Evolutionary conservation across 2,113 vertebrate species (phyloP).

Genomic region (Bucco capensis): DNA sequence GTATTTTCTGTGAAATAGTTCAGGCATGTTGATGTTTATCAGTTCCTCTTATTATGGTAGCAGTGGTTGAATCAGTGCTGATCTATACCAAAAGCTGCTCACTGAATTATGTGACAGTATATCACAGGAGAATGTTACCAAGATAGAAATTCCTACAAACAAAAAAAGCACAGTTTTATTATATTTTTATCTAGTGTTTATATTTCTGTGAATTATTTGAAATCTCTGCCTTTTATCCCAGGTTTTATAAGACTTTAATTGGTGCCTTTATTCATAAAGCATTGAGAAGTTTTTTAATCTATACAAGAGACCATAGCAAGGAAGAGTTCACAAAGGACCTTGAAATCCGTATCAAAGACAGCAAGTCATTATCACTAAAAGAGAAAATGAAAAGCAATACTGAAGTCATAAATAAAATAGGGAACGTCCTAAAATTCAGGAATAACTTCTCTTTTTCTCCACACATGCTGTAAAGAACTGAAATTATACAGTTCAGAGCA

Average conservation of each 20-base stretch:
- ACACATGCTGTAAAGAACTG: background rate
- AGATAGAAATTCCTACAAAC: background rate
- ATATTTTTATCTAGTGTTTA: background rate
- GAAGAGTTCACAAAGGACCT: background rate
- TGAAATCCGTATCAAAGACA: background rate
- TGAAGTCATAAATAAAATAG: conserved; percentile 20
- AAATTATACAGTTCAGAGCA: conserved; percentile 25
- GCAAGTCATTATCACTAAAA: conserved; percentile 11
- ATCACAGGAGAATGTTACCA: background rate
- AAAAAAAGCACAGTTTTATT: background rate
- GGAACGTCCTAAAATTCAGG: conserved; percentile 6
- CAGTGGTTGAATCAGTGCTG: background rate
- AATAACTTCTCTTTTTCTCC: conserved; percentile 12
- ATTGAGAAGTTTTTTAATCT: background rate
- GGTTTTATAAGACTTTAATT: background rate
- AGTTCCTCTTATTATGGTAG: background rate
- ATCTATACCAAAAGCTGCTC: background rate
- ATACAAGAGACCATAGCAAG: background rate
- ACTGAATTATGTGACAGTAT: rapidly evolving
- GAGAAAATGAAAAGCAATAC: background rate
- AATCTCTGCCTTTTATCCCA: background rate
- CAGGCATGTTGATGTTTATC: too few species aligned
- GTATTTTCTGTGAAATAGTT: background rate
- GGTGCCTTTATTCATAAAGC: background rate
- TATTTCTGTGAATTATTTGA: background rate